Percentiles rank a stretch among this genome's conserved stretches.
Evolutionary conservation across 2,888 invertebrate species (phyloP).

Genomic region (Isoperla grammatica): DNA sequence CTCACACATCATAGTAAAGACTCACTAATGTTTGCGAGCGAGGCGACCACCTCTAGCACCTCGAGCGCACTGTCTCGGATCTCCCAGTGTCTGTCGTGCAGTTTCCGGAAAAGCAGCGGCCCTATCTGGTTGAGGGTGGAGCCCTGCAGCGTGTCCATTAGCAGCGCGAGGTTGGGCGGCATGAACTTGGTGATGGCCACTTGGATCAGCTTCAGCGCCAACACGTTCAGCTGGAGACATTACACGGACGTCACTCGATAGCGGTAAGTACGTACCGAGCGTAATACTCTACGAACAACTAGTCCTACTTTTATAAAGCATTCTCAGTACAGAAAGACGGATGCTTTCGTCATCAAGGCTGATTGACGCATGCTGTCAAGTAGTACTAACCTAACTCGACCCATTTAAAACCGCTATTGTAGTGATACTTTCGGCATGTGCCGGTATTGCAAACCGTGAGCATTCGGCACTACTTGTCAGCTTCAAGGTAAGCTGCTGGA

Average conservation of each 20-base stretch:
- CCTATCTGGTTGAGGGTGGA: slow-evolving; percentile 59
- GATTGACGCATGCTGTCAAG: too few species aligned
- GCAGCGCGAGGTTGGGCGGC: slow-evolving; percentile 67
- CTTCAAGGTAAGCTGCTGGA: too few species aligned
- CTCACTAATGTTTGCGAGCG: slow-evolving; percentile 66
- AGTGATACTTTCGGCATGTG: too few species aligned
- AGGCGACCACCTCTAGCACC: slow-evolving; percentile 61
- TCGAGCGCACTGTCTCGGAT: slow-evolving; percentile 72
- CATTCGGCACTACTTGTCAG: too few species aligned
- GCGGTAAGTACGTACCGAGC: too few species aligned
- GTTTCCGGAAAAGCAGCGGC: slow-evolving; percentile 59
- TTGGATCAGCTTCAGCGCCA: slow-evolving; percentile 63
- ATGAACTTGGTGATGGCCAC: slow-evolving; percentile 68
- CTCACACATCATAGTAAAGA: slow-evolving; percentile 29
- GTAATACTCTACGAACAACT: too few species aligned
- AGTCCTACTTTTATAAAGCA: too few species aligned
- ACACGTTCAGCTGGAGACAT: slow-evolving; percentile 58
- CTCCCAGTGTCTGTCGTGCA: slow-evolving; percentile 72
- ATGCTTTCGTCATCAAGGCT: too few species aligned
- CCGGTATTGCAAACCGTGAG: too few species aligned
- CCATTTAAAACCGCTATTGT: too few species aligned
- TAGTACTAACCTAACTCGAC: too few species aligned
- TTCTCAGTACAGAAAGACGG: too few species aligned
- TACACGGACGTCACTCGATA: not conserved
- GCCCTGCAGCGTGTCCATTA: slow-evolving; percentile 61